Evolutionary conservation across 1,140 invertebrate species (phyloP).

Genomic region (Nylanderia fulva): DNA sequence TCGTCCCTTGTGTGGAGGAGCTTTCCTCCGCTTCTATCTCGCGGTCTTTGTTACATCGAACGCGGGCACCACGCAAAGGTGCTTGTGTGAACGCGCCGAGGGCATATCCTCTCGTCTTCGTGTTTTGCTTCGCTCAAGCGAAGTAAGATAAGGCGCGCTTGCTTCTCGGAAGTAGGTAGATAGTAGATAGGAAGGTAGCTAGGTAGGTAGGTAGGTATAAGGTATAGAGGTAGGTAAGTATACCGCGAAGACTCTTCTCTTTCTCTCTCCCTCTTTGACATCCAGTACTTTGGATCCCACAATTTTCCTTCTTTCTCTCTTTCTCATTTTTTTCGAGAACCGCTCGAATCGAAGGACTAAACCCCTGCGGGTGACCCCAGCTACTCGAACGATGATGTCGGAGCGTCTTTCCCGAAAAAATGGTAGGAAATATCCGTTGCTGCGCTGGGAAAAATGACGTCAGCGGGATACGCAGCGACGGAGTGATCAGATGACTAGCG

Average conservation of each 20-base stretch:
- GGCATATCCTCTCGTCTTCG: constrained; percentile 46
- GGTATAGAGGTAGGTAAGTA: constrained; percentile 32
- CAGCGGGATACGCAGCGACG: background rate
- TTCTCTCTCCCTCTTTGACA: background rate
- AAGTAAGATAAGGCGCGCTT: constrained; percentile 68
- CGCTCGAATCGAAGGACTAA: constrained; percentile 26
- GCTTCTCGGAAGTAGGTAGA: background rate
- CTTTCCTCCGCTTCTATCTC: constrained; percentile 12
- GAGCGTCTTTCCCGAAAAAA: constrained; percentile 25
- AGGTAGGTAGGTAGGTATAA: constrained; percentile 6
- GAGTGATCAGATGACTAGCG: constrained; percentile 32
- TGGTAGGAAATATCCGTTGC: constrained; percentile 39
- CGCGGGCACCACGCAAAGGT: background rate
- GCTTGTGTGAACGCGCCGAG: constrained; percentile 20
- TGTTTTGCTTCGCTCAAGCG: constrained; percentile 70
- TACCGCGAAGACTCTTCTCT: constrained; percentile 27
- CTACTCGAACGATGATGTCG: constrained; percentile 23
- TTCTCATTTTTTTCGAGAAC: background rate
- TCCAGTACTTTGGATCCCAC: background rate
- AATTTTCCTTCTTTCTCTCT: background rate
- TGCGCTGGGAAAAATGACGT: constrained; percentile 34
- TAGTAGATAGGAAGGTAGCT: background rate
- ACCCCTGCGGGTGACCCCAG: constrained; percentile 16
- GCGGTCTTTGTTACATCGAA: constrained; percentile 31
- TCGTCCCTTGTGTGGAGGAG: constrained; percentile 15